Evolutionary conservation across 2,888 invertebrate genomes (phyloP).

Genomic region (Thelaira solivaga): DNA sequence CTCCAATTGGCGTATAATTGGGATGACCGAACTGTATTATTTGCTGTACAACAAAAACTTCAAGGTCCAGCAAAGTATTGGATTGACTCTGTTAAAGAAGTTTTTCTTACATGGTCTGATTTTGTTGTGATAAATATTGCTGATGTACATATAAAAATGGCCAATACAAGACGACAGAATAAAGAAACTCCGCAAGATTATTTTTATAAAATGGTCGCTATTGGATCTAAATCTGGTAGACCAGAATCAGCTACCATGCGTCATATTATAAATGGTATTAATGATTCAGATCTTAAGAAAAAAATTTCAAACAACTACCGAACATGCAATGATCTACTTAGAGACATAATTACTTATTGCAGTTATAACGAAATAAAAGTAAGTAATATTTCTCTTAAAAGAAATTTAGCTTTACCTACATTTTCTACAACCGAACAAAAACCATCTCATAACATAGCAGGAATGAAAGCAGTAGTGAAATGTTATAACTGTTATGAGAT

Average conservation of each 20-base stretch:
- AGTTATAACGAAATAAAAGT: constrained; percentile 37
- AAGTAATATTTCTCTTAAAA: too few relatives aligned
- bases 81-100: not conserved
- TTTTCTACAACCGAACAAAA: too few relatives aligned
- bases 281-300: constrained; percentile 40
- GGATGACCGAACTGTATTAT: not conserved
- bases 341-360: constrained; percentile 36
- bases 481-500: not conserved
- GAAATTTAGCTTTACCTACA: too few relatives aligned
- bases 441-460: too few relatives aligned
- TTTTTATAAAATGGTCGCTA: constrained; percentile 54
- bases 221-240: constrained; percentile 36
- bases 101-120: not conserved
- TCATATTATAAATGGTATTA: constrained; percentile 58
- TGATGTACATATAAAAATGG: constrained; percentile 53
- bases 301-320: constrained; percentile 44
- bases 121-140: constrained; percentile 32
- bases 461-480: too few relatives aligned
- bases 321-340: constrained; percentile 13
- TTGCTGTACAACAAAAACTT: constrained; percentile 36
- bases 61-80: constrained; percentile 1
- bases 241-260: constrained; percentile 42
- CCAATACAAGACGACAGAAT: constrained; percentile 12
- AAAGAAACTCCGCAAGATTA: constrained; percentile 22
- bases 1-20: not conserved